phyloP scores from a whole-genome alignment of 2,888 invertebrate species.

The Ceramica pisi region DNA sequence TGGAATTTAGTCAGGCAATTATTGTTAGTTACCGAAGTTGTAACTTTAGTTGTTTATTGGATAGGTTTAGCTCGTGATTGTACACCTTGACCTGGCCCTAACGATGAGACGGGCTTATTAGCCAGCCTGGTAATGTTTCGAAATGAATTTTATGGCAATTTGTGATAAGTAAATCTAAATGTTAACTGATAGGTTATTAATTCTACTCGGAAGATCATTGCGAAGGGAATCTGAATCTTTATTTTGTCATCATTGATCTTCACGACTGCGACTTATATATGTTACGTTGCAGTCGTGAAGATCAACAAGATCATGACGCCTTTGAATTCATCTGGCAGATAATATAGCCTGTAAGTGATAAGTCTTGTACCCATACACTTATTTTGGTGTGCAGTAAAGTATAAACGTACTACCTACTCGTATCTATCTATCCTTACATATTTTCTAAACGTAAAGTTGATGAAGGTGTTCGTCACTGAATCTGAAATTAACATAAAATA shows the following conservation, averaged over 20 bases:
- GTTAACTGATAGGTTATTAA: conserved; percentile 3
- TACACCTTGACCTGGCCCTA: conserved; percentile 17
- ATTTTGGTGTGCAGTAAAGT: too few species aligned
- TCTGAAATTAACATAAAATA: too few species aligned
- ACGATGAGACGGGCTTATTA: conserved; percentile 23
- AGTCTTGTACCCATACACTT: background rate
- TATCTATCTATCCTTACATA: too few species aligned
- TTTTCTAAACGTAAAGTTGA: too few species aligned
- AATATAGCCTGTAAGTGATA: too few species aligned
- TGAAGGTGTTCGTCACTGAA: too few species aligned
- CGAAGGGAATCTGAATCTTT: background rate
- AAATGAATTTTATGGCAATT: conserved; percentile 1
- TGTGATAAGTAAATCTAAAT: conserved; percentile 9
- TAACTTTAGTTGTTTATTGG: conserved; percentile 43
- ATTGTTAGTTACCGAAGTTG: conserved; percentile 37
- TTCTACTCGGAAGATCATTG: background rate
- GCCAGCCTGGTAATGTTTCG: background rate
- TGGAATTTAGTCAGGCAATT: conserved; percentile 48
- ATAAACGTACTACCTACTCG: too few species aligned
- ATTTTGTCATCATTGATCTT: background rate
- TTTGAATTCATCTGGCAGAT: background rate
- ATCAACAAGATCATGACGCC: background rate
- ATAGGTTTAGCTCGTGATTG: conserved; percentile 12
- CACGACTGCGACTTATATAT: background rate
- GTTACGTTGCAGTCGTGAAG: too few species aligned